A percentile compares a stretch with the other conserved stretches of the same genome.
Conservation (phyloP, 2,797 vertebrate species). For the Diplodus puntazzo region DNA sequence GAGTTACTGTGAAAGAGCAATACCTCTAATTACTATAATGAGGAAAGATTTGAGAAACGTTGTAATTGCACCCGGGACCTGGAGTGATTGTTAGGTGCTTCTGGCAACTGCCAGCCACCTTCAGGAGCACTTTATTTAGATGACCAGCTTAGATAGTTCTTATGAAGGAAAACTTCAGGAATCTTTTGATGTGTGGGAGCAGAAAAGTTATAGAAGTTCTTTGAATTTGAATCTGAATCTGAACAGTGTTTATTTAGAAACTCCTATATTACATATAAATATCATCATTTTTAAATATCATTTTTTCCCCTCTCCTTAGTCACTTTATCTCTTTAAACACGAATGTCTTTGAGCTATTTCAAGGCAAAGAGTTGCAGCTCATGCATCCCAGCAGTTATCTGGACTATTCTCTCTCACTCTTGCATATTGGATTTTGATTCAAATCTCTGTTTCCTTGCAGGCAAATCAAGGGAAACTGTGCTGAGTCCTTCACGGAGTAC, state of each 20-base stretch:
- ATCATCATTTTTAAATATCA: background rate
- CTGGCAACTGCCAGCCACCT: slow-evolving; percentile 57
- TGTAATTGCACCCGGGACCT: slow-evolving; percentile 68
- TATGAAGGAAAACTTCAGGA: slow-evolving; percentile 9
- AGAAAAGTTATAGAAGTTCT: background rate
- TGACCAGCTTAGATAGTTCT: slow-evolving; percentile 14
- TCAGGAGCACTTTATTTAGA: slow-evolving; percentile 8
- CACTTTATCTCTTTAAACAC: too few relatives aligned
- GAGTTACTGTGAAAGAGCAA: slow-evolving; percentile 51
- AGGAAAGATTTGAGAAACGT: slow-evolving; percentile 58
- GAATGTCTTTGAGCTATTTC: too few relatives aligned
- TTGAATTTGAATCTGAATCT: background rate
- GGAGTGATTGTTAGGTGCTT: slow-evolving; percentile 60
- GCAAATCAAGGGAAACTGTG: slow-evolving; percentile 93
- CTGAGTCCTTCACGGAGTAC: slow-evolving; percentile 96
- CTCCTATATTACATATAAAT: background rate
- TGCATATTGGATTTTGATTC: slow-evolving; percentile 28
- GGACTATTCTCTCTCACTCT: background rate
- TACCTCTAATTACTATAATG: slow-evolving; percentile 73
- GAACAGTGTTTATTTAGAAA: background rate
- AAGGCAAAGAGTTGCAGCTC: too few relatives aligned
- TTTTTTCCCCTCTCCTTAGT: background rate
- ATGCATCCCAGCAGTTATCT: too few relatives aligned
- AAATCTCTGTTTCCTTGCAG: slow-evolving; percentile 74
- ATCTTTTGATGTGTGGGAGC: background rate